Evolutionary conservation across 2,797 vertebrate species (phyloP), one percentile per base, ranked within the genome.

Genomic region (Emys orbicularis): DNA sequence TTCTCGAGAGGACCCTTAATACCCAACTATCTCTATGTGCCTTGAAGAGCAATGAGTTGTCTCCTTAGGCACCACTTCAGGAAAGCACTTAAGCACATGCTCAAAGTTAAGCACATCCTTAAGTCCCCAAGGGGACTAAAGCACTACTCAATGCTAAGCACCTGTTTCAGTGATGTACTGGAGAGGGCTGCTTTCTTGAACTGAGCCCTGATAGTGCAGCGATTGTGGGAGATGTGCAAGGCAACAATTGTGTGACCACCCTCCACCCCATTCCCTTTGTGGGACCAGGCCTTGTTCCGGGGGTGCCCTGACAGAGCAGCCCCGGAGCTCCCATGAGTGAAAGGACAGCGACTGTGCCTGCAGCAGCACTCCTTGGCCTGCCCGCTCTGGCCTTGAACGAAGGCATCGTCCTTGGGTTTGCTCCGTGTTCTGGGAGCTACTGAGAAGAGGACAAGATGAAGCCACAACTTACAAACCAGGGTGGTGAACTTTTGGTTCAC

Each of bases 401-500:
- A 0, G 0, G 50, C 2, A 29, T 41, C 0, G 44, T 50, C 37
- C 4, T 34, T 25, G 19, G 0, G 2, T 8, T 44, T 21, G 44
- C 16, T n/a, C 15, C 16, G 41, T 12, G 47, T 15, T 5, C 7
- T n/a, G 5, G 34, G 25, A 6, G 52, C 54, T 81, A 80, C 29
- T 3, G 1, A 25, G 53, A 10, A 34, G 2, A 1, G 57, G 79
- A 47, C 4, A 34, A 4, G 74, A 9, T 18, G 21, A 52, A 8
- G 56, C 41, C 8, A 15, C 84, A 93, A 44, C 87, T 59, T 79
- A 96, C 95, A 86, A n/a, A 61, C 59, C 23, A 61, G 3, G 3
- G n/a, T 44, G 34, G 52, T 21, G 23, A 97, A 88, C 87, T 97
- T 96, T 74, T 53, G 59, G 29, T 98, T 97, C 85, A 98, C 89